Conservation (phyloP, 2,888 invertebrate genomes). For the Drosophila barbarae region DNA sequence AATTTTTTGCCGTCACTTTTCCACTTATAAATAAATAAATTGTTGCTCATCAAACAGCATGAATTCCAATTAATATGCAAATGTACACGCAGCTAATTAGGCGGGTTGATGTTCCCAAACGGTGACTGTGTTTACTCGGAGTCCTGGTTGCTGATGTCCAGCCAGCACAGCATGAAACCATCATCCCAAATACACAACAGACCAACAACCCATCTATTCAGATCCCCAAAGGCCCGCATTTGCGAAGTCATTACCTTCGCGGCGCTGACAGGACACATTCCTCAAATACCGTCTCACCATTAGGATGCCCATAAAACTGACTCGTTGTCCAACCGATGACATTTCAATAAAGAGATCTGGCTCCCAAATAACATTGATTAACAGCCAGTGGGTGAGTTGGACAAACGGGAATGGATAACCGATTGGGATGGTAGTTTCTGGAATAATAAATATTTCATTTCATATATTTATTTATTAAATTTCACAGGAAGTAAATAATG, state of each 20-base stretch:
- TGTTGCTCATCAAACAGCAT: conserved; percentile 49
- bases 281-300: conserved; percentile 15
- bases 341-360: conserved; percentile 36
- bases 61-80: conserved; percentile 65
- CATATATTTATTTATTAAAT: too few species aligned
- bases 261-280: conserved; percentile 32
- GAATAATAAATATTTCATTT: not conserved
- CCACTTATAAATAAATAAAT: conserved; percentile 53
- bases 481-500: too few species aligned
- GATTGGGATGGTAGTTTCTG: not conserved
- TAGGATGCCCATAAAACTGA: conserved; percentile 33
- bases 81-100: conserved; percentile 43
- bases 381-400: conserved; percentile 14
- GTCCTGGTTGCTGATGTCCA: conserved; percentile 4
- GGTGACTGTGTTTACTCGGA: conserved; percentile 7
- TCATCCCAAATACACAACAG: not conserved
- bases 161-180: conserved; percentile 5
- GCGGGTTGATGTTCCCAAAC: conserved; percentile 16
- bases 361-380: conserved; percentile 42
- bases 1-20: conserved; percentile 12
- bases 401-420: conserved; percentile 2
- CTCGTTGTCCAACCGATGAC: conserved; percentile 36
- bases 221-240: conserved; percentile 16
- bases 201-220: not conserved
- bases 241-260: conserved; percentile 36